These are phyloP conservation scores for Conus betulinus DNA, from an alignment of 1,140 invertebrate genomes.

Conservation along the genomic window DNA sequence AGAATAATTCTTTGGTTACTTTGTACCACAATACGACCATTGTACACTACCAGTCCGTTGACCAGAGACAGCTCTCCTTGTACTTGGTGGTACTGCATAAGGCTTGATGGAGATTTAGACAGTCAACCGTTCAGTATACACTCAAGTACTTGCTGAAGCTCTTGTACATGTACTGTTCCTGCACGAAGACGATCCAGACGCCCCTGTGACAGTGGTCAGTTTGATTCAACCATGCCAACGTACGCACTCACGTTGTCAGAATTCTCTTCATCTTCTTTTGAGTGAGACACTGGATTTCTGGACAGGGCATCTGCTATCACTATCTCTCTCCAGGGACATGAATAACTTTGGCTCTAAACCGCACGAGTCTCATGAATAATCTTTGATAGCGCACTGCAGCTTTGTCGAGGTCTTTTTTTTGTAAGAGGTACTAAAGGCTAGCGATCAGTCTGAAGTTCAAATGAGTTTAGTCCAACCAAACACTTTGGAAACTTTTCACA, in stretches of 20 bases:
- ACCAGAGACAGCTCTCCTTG: slow-evolving; percentile 7
- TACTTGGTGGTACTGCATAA: background rate
- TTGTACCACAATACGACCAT: slow-evolving; percentile 41
- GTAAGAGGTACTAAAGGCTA: slow-evolving; percentile 66
- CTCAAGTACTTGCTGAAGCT: background rate
- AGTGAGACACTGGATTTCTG: slow-evolving; percentile 29
- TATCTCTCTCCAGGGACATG: slow-evolving; percentile 51
- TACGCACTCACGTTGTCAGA: background rate
- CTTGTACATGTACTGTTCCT: slow-evolving; percentile 4
- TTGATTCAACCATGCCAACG: slow-evolving; percentile 3
- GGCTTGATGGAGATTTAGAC: background rate
- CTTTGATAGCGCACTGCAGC: slow-evolving; percentile 45
- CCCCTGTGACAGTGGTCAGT: background rate
- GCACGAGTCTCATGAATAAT: slow-evolving; percentile 44
- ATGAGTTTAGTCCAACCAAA: slow-evolving; percentile 69
- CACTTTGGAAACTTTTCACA: slow-evolving; percentile 79
- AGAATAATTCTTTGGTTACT: slow-evolving; percentile 19
- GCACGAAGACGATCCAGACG: background rate
- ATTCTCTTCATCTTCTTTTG: background rate
- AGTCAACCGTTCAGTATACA: slow-evolving; percentile 35
- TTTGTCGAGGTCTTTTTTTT: slow-evolving; percentile 43
- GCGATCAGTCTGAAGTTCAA: slow-evolving; percentile 66
- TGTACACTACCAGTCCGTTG: slow-evolving; percentile 19
- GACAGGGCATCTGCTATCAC: slow-evolving; percentile 51
- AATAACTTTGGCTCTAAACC: slow-evolving; percentile 37